A percentile compares a stretch with the other conserved stretches of the same genome.
These are phyloP conservation scores for Megathymus violae DNA, from an alignment of 1,140 invertebrate species.

Conservation along the genomic window DNA sequence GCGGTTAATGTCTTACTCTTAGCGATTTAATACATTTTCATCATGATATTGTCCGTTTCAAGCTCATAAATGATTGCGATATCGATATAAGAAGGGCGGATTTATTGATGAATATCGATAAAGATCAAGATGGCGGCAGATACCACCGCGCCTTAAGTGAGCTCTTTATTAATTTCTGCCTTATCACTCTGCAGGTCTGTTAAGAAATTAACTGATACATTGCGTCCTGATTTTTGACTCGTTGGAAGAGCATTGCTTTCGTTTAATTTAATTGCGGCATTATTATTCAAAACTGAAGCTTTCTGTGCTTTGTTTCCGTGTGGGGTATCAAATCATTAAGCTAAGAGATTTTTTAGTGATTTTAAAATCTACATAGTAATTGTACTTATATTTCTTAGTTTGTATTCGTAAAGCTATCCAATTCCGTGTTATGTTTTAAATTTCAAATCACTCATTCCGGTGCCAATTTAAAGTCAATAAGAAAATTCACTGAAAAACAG, in stretches of 20 bases:
- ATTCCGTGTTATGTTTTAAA: no score
- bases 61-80: constrained; percentile 29
- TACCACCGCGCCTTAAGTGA: constrained; percentile 19
- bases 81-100: constrained; percentile 23
- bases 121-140: constrained; percentile 23
- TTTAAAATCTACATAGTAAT: no score
- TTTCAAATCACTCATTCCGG: no score
- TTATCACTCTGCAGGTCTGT: constrained; percentile 13
- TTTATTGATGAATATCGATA: constrained; percentile 36
- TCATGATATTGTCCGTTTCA: constrained; percentile 28
- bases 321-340: no score
- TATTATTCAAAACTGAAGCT: no score
- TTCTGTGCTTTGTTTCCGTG: no score
- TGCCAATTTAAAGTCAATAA: no score
- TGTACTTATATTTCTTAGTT: no score
- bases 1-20: constrained; percentile 5
- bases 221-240: constrained; percentile 6
- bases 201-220: constrained; percentile 22
- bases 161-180: constrained; percentile 32
- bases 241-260: background rate
- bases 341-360: no score
- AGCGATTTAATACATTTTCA: constrained; percentile 26
- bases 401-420: no score
- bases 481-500: no score
- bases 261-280: background rate